These are phyloP conservation scores for Sorex maritimensis DNA, from an alignment of 2,797 vertebrate species.

Conservation along the genomic window DNA sequence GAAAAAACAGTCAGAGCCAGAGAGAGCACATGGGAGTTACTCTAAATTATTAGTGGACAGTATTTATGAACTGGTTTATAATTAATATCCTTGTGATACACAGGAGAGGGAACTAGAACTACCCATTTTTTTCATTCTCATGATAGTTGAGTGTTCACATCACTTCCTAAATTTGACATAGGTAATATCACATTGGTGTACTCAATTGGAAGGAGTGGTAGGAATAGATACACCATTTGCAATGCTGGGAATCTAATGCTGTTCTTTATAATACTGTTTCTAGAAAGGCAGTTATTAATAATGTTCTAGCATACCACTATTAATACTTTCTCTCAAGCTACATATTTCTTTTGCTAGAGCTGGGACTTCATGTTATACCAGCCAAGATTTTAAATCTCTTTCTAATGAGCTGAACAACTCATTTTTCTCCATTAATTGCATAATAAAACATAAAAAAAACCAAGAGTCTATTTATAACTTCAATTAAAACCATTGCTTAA, in stretches of 20 bases:
- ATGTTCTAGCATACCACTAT: not conserved
- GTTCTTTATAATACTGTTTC: not conserved
- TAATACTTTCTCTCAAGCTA: not conserved
- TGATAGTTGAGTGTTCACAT: not conserved
- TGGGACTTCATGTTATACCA: not conserved
- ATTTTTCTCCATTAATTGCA: constrained; percentile 3
- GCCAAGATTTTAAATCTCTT: constrained; percentile 2
- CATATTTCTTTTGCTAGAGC: not conserved
- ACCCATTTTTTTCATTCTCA: not conserved
- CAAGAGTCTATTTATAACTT: constrained; percentile 1
- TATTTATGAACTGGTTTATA: not conserved
- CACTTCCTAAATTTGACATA: not conserved
- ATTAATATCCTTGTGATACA: not conserved
- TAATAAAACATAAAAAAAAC: constrained; percentile 16
- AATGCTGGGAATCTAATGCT: not conserved
- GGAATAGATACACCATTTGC: not conserved
- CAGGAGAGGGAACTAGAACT: not conserved
- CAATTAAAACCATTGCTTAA: constrained; percentile 47
- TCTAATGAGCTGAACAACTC: constrained; percentile 1
- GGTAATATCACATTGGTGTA: not conserved
- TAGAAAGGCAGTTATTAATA: not conserved
- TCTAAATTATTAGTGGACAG: not conserved
- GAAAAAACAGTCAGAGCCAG: too few relatives aligned
- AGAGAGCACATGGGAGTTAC: too few relatives aligned
- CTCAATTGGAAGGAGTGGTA: not conserved